These are phyloP conservation scores for Drosophila paucipuncta DNA, from an alignment of 2,888 invertebrate species.

Conservation along the genomic window DNA sequence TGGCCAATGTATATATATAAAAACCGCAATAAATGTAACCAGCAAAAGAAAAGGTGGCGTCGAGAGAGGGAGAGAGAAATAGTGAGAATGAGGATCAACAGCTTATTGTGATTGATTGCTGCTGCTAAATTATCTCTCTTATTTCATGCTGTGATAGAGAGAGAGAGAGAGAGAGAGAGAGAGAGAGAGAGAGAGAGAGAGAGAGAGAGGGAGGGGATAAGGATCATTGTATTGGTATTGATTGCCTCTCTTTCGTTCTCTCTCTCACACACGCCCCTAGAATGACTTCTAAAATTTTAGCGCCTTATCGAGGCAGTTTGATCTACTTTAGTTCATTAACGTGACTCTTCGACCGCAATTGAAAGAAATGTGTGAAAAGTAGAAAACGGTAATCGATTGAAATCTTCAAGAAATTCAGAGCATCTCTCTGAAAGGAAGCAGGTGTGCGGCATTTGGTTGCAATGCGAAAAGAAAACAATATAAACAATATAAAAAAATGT, in stretches of 20 bases:
- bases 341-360: constrained; percentile 13
- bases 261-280: not conserved
- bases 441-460: constrained; percentile 25
- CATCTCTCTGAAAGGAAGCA: constrained; percentile 7
- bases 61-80: not conserved
- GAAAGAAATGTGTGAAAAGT: constrained; percentile 43
- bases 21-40: constrained; percentile 10
- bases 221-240: constrained; percentile 24
- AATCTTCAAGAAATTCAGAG: constrained; percentile 27
- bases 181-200: not conserved
- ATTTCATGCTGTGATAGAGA: not conserved
- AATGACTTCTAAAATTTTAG: constrained; percentile 55
- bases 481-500: not conserved
- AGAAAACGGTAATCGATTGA: constrained; percentile 6
- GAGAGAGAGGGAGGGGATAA: not conserved
- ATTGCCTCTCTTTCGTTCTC: constrained; percentile 6
- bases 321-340: constrained; percentile 22
- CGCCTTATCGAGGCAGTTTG: constrained; percentile 11
- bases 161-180: too few species aligned
- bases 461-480: not conserved
- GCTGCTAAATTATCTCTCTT: not conserved
- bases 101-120: constrained; percentile 15
- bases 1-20: not conserved
- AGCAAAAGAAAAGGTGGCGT: constrained; percentile 4
- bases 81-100: not conserved